Percentiles rank a stretch among this genome's conserved stretches.
phyloP scores from a whole-genome alignment of 2,888 invertebrate genomes.

The Sussaba pulchella region DNA sequence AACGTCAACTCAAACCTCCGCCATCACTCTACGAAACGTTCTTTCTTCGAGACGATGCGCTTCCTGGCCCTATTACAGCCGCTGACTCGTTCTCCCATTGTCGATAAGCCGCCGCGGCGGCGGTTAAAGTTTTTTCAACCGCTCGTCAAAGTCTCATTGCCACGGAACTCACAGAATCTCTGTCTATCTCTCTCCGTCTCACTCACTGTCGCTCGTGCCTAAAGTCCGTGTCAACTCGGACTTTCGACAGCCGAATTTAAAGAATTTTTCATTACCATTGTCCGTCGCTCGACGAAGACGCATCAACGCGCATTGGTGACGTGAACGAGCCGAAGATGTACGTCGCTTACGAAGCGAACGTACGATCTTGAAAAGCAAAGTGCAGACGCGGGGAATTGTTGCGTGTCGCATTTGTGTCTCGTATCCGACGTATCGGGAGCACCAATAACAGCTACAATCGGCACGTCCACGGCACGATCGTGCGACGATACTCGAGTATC shows the following conservation, averaged over 20 bases:
- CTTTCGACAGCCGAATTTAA: not conserved
- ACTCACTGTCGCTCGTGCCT: not conserved
- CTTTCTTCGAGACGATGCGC: slow-evolving; percentile 27
- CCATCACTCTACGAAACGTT: slow-evolving; percentile 32
- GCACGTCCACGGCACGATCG: slow-evolving; percentile 23
- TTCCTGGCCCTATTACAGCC: not conserved
- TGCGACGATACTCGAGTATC: no score
- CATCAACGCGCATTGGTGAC: not conserved
- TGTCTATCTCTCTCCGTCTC: not conserved
- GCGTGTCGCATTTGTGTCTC: no score
- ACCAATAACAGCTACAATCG: slow-evolving; percentile 23
- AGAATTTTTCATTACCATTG: slow-evolving; percentile 5
- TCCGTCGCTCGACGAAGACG: not conserved
- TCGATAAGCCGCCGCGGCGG: slow-evolving; percentile 44
- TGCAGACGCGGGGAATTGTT: no score
- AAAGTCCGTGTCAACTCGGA: slow-evolving; percentile 9
- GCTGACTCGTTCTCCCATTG: slow-evolving; percentile 1
- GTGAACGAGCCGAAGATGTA: not conserved
- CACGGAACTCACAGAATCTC: not conserved
- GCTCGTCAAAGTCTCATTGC: slow-evolving; percentile 51
- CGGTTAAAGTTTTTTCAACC: slow-evolving; percentile 38
- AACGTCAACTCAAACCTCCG: slow-evolving; percentile 45
- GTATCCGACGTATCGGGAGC: not conserved
- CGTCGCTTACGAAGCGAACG: not conserved
- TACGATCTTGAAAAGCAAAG: not conserved